These are phyloP conservation scores for Sinotaia quadrata DNA, from an alignment of 2,888 invertebrate genomes.

Conservation along the genomic window DNA sequence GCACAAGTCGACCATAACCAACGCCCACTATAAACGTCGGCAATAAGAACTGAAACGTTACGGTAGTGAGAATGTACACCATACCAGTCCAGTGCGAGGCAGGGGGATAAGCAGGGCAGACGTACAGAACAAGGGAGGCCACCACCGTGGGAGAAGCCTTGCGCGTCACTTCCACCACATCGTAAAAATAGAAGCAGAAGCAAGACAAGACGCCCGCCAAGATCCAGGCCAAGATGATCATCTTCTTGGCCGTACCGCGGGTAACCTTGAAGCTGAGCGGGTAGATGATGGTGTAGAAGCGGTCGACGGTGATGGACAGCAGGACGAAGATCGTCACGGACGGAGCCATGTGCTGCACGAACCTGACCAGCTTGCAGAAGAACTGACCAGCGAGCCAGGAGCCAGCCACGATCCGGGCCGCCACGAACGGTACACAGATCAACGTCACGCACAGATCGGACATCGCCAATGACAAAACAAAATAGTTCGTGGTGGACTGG, in stretches of 20 bases:
- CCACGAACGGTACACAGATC: constrained; percentile 55
- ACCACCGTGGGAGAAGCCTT: not conserved
- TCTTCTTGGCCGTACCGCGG: constrained; percentile 61
- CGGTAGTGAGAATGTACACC: constrained; percentile 46
- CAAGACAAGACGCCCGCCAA: constrained; percentile 46
- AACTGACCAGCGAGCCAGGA: constrained; percentile 55
- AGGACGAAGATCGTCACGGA: constrained; percentile 55
- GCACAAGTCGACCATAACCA: constrained; percentile 54
- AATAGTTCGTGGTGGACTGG: constrained; percentile 71
- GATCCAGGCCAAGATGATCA: constrained; percentile 58
- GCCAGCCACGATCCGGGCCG: constrained; percentile 44
- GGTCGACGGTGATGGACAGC: constrained; percentile 62
- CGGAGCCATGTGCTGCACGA: constrained; percentile 52
- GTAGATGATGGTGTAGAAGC: constrained; percentile 70
- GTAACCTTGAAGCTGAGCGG: constrained; percentile 70
- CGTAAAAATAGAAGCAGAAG: constrained; percentile 60
- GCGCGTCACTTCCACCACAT: constrained; percentile 19
- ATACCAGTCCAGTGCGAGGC: constrained; percentile 43
- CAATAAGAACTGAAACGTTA: constrained; percentile 47
- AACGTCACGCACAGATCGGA: constrained; percentile 56
- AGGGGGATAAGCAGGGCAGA: constrained; percentile 53
- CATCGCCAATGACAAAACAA: constrained; percentile 63
- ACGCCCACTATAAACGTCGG: constrained; percentile 49
- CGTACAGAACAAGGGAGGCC: not conserved
- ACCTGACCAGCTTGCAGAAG: constrained; percentile 61